phyloP scores from a whole-genome alignment of 2,888 invertebrate species.

The Cinara cedri region DNA sequence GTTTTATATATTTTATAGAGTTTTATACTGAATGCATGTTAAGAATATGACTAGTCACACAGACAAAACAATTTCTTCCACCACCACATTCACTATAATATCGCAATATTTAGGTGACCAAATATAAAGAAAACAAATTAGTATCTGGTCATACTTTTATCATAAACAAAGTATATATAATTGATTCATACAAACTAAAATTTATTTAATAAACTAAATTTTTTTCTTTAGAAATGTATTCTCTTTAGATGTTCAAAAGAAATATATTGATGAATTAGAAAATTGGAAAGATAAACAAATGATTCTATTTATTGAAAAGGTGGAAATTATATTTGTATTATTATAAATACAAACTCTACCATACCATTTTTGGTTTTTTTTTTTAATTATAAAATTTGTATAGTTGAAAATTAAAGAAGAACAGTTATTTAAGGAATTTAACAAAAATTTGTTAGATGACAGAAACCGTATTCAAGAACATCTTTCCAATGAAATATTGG shows the following conservation, averaged over 20 bases:
- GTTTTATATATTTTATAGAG: neutral
- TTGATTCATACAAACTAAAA: no score
- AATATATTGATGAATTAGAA: conserved; percentile 26
- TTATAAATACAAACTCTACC: no score
- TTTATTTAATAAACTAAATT: neutral
- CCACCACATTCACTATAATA: no score
- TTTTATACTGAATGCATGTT: no score
- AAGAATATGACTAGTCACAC: no score
- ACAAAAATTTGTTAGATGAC: conserved; percentile 27
- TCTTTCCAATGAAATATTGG: conserved; percentile 14
- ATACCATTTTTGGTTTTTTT: neutral
- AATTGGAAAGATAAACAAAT: conserved; percentile 38
- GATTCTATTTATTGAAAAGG: conserved; percentile 44
- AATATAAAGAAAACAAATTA: no score
- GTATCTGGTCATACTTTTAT: no score
- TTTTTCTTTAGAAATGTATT: conserved; percentile 13
- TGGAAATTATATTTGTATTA: neutral
- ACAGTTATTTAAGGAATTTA: conserved; percentile 32
- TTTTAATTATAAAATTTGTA: neutral
- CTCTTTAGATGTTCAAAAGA: neutral
- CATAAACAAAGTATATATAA: no score
- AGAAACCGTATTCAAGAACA: conserved; percentile 40
- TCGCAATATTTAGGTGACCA: no score
- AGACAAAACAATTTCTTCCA: no score
- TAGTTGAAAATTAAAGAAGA: conserved; percentile 44